These are phyloP conservation scores for Apistogramma diplotaenia DNA, from an alignment of 2,113 vertebrate genomes.

Conservation along the genomic window DNA sequence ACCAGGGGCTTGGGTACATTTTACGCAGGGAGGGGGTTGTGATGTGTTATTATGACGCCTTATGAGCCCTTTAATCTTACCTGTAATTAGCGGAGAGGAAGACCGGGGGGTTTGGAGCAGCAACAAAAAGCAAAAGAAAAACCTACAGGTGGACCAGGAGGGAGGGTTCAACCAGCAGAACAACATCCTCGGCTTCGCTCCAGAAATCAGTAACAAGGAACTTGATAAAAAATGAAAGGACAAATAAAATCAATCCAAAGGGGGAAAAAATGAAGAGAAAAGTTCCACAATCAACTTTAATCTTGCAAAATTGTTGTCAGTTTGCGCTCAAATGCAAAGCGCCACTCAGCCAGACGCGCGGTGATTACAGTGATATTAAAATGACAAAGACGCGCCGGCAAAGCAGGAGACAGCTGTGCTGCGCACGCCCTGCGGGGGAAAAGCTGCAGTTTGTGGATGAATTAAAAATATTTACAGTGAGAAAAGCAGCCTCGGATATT, in stretches of 20 bases:
- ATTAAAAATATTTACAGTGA: neutral
- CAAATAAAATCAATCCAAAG: conserved; percentile 18
- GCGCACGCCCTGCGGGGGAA: conserved; percentile 1
- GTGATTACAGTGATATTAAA: conserved; percentile 57
- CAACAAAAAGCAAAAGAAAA: conserved; percentile 63
- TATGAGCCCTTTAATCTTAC: conserved; percentile 64
- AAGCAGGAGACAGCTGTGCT: conserved; percentile 57
- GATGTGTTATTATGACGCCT: conserved; percentile 46
- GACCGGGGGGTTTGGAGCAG: conserved; percentile 65
- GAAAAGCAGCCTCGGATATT: neutral
- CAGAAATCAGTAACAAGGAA: neutral
- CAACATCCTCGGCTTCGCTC: conserved; percentile 62
- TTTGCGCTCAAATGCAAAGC: conserved; percentile 33
- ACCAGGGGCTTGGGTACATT: conserved; percentile 34
- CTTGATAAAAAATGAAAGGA: neutral
- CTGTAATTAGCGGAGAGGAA: conserved; percentile 77
- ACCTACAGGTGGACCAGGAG: conserved; percentile 65
- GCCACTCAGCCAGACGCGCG: conserved; percentile 35
- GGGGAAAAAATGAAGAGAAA: neutral
- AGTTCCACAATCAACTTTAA: neutral
- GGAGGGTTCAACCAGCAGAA: conserved; percentile 28
- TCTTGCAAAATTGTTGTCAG: neutral
- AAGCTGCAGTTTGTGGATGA: neutral
- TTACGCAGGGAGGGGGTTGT: conserved; percentile 52
- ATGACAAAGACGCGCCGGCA: conserved; percentile 66